A percentile compares a stretch with the other conserved stretches of the same genome.
Evolutionary conservation across 2,888 invertebrate species (phyloP).

Genomic region (Griposia aprilina): DNA sequence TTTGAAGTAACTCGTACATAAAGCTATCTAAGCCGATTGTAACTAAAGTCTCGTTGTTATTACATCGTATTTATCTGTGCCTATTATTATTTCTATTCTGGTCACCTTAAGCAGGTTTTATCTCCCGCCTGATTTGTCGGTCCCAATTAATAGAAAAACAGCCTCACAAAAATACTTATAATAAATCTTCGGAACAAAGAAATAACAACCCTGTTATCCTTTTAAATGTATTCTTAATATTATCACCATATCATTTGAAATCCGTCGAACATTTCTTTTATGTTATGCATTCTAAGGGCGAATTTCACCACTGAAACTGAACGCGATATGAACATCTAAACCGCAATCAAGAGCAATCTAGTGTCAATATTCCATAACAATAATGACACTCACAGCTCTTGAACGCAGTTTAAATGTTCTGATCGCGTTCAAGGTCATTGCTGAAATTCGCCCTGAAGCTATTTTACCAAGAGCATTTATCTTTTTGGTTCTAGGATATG

Average conservation of each 20-base stretch:
- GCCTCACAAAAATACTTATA: not conserved
- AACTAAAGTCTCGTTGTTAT: not conserved
- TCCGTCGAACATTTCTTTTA: not conserved
- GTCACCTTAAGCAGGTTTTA: not conserved
- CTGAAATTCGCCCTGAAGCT: not conserved
- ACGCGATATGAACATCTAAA: not conserved
- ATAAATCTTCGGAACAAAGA: constrained; percentile 12
- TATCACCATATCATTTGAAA: constrained; percentile 1
- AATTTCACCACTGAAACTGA: not conserved
- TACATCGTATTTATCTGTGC: not conserved
- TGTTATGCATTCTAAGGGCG: not conserved
- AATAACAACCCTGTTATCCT: not conserved
- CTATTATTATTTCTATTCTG: not conserved
- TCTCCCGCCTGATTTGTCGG: not conserved
- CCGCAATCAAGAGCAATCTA: not conserved
- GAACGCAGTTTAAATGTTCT: not conserved
- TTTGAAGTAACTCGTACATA: not conserved
- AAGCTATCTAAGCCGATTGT: not conserved
- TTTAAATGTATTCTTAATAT: constrained; percentile 5
- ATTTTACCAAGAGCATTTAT: not conserved
- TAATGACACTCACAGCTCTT: not conserved
- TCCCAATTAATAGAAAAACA: constrained; percentile 17
- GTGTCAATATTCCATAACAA: not conserved
- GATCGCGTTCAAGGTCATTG: not conserved
- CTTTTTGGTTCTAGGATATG: not conserved